Percentiles rank a stretch among this genome's conserved stretches.
Conservation (phyloP, 64 coral and sea anemone species). For the Montipora efflorescens region DNA sequence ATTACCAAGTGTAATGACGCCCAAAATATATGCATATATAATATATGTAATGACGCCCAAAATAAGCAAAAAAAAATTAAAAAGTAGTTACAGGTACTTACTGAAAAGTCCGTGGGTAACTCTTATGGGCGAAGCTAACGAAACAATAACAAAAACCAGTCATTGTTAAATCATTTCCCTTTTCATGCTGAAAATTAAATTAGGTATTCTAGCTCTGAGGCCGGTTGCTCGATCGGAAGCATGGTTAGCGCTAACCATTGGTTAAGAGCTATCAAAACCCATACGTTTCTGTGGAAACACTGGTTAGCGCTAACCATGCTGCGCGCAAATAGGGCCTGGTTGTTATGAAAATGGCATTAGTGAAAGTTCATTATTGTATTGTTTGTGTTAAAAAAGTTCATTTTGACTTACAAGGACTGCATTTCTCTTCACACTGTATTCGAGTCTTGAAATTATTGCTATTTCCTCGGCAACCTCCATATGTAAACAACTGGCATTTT, state of each 20-base stretch:
- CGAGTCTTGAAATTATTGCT: constrained; percentile 50
- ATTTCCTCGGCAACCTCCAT: constrained; percentile 72
- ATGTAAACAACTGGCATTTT: constrained; percentile 48
- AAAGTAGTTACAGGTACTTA: not conserved
- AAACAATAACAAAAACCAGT: not conserved
- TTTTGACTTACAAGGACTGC: not conserved
- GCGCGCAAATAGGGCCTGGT: too few relatives aligned
- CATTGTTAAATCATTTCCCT: not conserved
- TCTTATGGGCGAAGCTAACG: constrained; percentile 14
- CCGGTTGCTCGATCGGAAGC: too few relatives aligned
- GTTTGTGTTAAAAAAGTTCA: not conserved
- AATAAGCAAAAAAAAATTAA: not conserved
- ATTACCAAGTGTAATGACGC: too few relatives aligned
- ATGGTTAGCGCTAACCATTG: too few relatives aligned
- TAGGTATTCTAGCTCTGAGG: too few relatives aligned
- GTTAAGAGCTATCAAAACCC: too few relatives aligned
- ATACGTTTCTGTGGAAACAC: too few relatives aligned
- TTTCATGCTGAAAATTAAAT: too few relatives aligned
- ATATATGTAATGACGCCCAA: not conserved
- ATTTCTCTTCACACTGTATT: constrained; percentile 48
- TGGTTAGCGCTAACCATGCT: too few relatives aligned
- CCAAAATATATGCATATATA: too few relatives aligned
- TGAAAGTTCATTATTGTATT: not conserved
- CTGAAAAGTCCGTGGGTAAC: not conserved
- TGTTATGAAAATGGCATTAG: too few relatives aligned